phyloP scores from a whole-genome alignment of 2,797 vertebrate genomes.

The Megalops cyprinoides region DNA sequence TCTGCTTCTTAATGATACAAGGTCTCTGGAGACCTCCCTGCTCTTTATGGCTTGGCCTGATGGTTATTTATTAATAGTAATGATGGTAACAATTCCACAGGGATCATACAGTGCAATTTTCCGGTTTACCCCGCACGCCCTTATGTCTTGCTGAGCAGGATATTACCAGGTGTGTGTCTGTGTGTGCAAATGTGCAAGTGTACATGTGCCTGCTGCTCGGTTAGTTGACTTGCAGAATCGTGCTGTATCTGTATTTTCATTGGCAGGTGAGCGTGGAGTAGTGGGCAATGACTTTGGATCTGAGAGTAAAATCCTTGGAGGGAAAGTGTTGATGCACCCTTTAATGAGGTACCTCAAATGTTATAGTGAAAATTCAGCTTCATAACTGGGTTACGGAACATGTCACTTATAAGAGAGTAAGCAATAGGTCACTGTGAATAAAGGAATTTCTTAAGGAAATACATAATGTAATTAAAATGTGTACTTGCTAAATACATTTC shows the following conservation, averaged over 20 bases:
- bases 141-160: neutral
- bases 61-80: conserved; percentile 9
- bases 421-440: neutral
- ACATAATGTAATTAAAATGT: no score
- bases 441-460: neutral
- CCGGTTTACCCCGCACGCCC: neutral
- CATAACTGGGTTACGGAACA: neutral
- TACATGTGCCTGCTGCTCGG: neutral
- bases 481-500: neutral
- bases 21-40: neutral
- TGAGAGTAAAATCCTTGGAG: neutral
- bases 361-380: no score
- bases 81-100: neutral
- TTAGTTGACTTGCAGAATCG: neutral
- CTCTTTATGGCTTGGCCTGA: neutral
- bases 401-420: neutral
- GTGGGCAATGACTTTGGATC: neutral
- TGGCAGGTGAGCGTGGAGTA: neutral
- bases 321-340: neutral
- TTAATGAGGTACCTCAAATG: neutral
- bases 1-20: neutral
- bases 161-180: neutral
- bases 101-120: neutral
- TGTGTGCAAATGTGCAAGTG: conserved; percentile 9
- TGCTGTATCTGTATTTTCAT: neutral